Conservation (phyloP, 37 sponge, comb jelly and placozoan species). For the Theonella swinhoei region DNA sequence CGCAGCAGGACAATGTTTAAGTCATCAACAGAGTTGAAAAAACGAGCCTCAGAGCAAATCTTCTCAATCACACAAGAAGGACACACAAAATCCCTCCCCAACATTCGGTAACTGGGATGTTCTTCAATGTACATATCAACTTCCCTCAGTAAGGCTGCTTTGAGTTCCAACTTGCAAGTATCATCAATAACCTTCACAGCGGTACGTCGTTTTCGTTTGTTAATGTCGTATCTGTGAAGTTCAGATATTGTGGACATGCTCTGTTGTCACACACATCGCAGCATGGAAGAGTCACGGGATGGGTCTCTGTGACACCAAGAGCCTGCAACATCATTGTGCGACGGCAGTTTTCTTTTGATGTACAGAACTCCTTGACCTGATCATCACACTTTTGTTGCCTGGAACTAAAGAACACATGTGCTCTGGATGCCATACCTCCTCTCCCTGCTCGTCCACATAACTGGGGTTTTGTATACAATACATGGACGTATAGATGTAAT, state of each 20-base stretch:
- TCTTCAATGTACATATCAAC: not conserved
- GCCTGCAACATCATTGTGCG: not conserved
- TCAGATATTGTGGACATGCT: not conserved
- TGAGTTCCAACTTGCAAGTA: not conserved
- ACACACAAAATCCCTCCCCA: constrained; percentile 12
- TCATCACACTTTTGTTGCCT: not conserved
- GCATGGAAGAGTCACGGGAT: not conserved
- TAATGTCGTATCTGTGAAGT: not conserved
- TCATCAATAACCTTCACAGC: not conserved
- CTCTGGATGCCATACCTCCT: not conserved
- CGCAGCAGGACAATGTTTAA: not conserved
- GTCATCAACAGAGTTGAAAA: not conserved
- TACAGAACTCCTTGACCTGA: not conserved
- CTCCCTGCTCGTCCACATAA: too few relatives aligned
- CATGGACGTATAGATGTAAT: too few relatives aligned
- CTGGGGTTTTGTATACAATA: too few relatives aligned
- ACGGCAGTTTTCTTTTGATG: not conserved
- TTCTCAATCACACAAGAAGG: constrained; percentile 8
- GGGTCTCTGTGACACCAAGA: not conserved
- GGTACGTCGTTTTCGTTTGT: not conserved
- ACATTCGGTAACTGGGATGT: not conserved
- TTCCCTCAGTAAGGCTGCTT: not conserved
- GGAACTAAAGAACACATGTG: not conserved
- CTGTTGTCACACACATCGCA: not conserved
- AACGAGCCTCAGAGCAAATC: not conserved